Base-by-base conservation (phyloP, 2,888 invertebrate genomes). In the Dendrolimus houi region DNA sequence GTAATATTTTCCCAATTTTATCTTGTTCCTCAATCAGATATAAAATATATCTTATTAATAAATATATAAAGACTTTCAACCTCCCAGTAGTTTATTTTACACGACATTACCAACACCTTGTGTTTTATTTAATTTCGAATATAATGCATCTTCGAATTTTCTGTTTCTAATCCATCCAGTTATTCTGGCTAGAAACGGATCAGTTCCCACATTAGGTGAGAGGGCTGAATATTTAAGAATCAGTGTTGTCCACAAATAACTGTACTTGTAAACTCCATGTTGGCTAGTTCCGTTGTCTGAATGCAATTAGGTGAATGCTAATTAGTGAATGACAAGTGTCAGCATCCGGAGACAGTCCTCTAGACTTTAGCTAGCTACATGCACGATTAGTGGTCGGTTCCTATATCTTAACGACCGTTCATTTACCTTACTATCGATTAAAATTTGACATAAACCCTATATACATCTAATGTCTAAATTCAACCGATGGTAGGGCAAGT, bases 151-250 rank as follows among this genome's bases (percentile, higher is more conserved):
- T 81, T 87, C 80, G 73, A 72, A 77, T 85, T 86, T 86, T 85
- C 74, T 82, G 73, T 85, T 85, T 77, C 77, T 81, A 83, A 86
- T 79, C 87, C 86, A 86, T 86, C 87, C 91, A 92, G 92, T 92
- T 83, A 88, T 92, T 88, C 92, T 92, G 88, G 81, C 92, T 92
- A 92, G 92, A 92, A 92, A 91, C 85, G 92, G 92, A 91, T 89
- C 92, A 85, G 91, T 92, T 85, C 92, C 92, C 87, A 92, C 92
- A 84, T 78, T 92, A 89, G 92, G 92, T 92, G 92, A 92, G 92
- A 92, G 87, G 85, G 88, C 88, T 86, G 85, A 71, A 81, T 74
- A 81, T 80, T 73, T 85, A 83, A 78, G 78, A 74, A 79, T 88
- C 77, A 79, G 75, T 89, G 89, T 88, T 88, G 88, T 87, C 76